Evolutionary conservation across 2,888 invertebrate species (phyloP).

Genomic region (Lacanobia oleracea): DNA sequence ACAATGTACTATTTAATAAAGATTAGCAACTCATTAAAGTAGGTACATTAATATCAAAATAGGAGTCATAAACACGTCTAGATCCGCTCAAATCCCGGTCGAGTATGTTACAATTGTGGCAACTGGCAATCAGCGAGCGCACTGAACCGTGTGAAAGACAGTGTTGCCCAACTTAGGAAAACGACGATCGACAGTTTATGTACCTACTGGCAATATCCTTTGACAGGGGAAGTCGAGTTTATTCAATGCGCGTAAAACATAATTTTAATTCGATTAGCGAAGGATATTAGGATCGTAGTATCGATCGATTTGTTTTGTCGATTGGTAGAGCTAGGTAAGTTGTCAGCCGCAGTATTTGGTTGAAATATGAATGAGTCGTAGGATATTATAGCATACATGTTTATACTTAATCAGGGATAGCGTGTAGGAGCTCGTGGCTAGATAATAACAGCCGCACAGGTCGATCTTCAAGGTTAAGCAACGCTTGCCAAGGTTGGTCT

Average conservation of each 20-base stretch:
- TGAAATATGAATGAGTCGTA: neutral
- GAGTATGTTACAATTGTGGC: constrained; percentile 40
- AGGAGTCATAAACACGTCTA: constrained; percentile 27
- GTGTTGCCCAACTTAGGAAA: constrained; percentile 63
- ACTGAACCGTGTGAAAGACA: constrained; percentile 50
- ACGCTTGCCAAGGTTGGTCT: too few species aligned
- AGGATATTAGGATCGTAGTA: constrained; percentile 6
- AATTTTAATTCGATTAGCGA: constrained; percentile 20
- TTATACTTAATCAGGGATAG: too few species aligned
- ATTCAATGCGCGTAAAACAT: constrained; percentile 12
- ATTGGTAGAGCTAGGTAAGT: neutral
- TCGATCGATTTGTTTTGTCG: constrained; percentile 4
- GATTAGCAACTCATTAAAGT: constrained; percentile 7
- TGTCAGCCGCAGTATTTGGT: too few species aligned
- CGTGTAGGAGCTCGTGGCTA: too few species aligned
- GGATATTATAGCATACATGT: too few species aligned
- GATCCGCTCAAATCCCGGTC: constrained; percentile 21
- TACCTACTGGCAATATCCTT: constrained; percentile 62
- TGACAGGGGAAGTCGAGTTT: constrained; percentile 32
- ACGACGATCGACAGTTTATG: constrained; percentile 48
- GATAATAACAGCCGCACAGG: too few species aligned
- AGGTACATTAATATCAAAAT: constrained; percentile 26
- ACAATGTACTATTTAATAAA: neutral
- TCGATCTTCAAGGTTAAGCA: too few species aligned
- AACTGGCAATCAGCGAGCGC: constrained; percentile 44